phyloP scores from a whole-genome alignment of 2,113 vertebrate species.

The Choloepus hoffmanni region DNA sequence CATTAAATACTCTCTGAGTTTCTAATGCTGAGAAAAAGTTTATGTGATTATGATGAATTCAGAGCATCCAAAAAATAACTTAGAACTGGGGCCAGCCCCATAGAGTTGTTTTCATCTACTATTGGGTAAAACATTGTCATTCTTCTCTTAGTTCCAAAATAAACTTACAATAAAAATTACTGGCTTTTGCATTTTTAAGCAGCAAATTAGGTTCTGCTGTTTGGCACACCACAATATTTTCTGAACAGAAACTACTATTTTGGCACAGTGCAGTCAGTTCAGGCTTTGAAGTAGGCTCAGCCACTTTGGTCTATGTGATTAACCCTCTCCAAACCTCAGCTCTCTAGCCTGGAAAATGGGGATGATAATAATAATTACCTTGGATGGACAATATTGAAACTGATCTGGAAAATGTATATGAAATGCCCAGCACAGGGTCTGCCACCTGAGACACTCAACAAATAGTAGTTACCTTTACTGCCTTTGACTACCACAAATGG shows the following conservation, averaged over 20 bases:
- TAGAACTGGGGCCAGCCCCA: not conserved
- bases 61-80: not conserved
- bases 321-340: not conserved
- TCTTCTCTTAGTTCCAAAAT: conserved; percentile 51
- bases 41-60: not conserved
- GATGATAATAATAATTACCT: not conserved
- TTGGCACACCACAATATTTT: conserved; percentile 20
- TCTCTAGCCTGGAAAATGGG: not conserved
- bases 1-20: not conserved
- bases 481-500: not conserved
- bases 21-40: not conserved
- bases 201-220: conserved; percentile 48
- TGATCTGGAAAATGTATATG: not conserved
- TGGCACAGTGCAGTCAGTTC: not conserved
- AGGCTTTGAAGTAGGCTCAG: not conserved
- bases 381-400: not conserved
- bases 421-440: not conserved
- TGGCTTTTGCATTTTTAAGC: conserved; percentile 45
- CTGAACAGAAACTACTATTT: not conserved
- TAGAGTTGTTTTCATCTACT: not conserved
- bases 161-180: conserved; percentile 55
- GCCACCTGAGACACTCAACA: not conserved
- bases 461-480: not conserved
- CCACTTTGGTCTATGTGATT: not conserved
- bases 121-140: conserved; percentile 44